Evolutionary conservation across 2,888 invertebrate genomes (phyloP), one percentile per base, ranked within the genome.

Genomic region (Heteromyza rotundicornis): DNA sequence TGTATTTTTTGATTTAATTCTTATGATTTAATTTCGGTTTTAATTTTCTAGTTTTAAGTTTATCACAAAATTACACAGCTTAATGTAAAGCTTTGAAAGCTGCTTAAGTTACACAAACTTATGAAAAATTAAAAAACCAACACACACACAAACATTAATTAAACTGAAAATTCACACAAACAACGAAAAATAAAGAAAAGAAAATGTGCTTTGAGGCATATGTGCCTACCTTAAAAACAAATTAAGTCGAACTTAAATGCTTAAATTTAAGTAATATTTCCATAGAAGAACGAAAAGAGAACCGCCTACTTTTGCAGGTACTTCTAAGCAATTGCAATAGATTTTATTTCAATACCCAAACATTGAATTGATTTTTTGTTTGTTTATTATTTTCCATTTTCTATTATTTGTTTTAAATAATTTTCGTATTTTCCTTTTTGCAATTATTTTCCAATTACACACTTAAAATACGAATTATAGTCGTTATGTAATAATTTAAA

Each of bases 241-340:
- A 72, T 76, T 76, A 76, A 74, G 77, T 76, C 70, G 68, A 74
- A 78, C 70, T 70, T 75, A 75, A 69, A 67, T 75, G 53, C 58
- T 75, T 79, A 69, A 70, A 71, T 68, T 75, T 77, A 70, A 73
- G 76, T 78, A 75, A 74, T 71, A 68, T 73, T 70, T 70, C 68
- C 68, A 64, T 47, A 65, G 44, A 35, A 19, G 32, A 59, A 55
- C 24, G 61, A 61, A 64, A 60, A 40, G 59, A 50, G 32, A 57
- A 54, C 19, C n/a, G n/a, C 40, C 20, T 22, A 12, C 17, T 19
- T 50, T n/a, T n/a, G n/a, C n/a, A n/a, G n/a, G n/a, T n/a, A n/a
- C n/a, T n/a, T n/a, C n/a, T n/a, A n/a, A n/a, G n/a, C n/a, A n/a
- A n/a, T n/a, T n/a, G n/a, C n/a, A n/a, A n/a, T n/a, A n/a, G n/a